Conservation (phyloP, 2,888 invertebrate species). For the Nasonia oneida region DNA sequence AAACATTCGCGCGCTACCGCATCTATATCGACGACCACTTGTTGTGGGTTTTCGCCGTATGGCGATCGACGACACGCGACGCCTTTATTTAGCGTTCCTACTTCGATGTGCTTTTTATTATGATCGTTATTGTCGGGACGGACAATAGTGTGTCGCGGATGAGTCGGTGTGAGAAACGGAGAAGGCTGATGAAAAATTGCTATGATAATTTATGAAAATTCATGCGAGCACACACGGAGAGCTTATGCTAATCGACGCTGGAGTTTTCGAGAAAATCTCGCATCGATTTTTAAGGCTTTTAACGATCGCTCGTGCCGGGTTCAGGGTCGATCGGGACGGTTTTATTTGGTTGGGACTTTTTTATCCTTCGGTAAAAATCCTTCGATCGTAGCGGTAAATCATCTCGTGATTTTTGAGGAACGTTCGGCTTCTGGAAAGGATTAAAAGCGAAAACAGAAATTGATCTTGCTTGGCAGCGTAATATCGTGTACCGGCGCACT, state of each 20-base stretch:
- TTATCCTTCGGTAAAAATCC: not conserved
- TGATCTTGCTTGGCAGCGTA: too few relatives aligned
- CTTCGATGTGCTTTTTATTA: not conserved
- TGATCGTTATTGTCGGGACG: not conserved
- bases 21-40: not conserved
- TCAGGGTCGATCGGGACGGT: not conserved
- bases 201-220: constrained; percentile 24
- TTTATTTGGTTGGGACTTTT: not conserved
- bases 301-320: not conserved
- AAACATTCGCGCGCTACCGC: not conserved
- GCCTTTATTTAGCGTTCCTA: not conserved
- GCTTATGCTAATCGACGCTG: not conserved
- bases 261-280: constrained; percentile 12
- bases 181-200: not conserved
- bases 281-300: not conserved
- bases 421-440: not conserved
- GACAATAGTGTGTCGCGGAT: not conserved
- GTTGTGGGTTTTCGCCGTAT: not conserved
- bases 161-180: not conserved
- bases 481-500: too few relatives aligned
- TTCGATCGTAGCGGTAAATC: not conserved
- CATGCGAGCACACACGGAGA: not conserved
- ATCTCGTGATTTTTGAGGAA: not conserved
- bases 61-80: not conserved
- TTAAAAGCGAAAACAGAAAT: too few relatives aligned